Base-by-base conservation (phyloP, 2,888 invertebrate genomes). In the Apoda limacodes region DNA sequence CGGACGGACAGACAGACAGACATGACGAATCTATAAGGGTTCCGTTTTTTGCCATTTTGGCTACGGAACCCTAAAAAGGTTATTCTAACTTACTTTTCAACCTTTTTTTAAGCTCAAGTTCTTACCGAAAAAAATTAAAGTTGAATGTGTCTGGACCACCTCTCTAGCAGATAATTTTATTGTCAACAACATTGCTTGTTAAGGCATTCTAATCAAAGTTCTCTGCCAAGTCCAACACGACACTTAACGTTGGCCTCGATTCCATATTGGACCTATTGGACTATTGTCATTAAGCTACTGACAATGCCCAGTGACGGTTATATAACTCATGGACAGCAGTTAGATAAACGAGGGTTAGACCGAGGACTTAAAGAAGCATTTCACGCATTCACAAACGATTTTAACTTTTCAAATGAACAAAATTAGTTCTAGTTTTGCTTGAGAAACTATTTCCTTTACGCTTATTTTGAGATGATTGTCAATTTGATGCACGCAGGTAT, bases 211-310 rank as follows among this genome's bases (percentile, higher is more conserved):
- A 26, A 37, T 32, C 22, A 30, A 34, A 27, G 29, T 22, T 7
- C 30, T 17, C 28, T 26, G 20, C 22, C 21, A 34, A 34, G 19
- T 28, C 60, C 67, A 63, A 59, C 60, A 54, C 55, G 63, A 65
- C 63, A 69, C 60, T 69, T 62, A 60, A 55, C 49, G 67, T 45
- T 62, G 74, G 70, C 72, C 72, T 64, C 71, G 60, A 66, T 69
- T 62, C 63, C 60, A 62, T 59, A 66, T 67, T 64, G 63, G 67
- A 55, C 58, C 57, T 59, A 66, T 67, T 64, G 63, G 67, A 55
- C 58, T 57, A 55, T 63, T 62, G 68, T 70, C 70, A 71, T 75
- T 74, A 71, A 67, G 62, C 59, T 57, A 60, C 55, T 52, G 52
- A 57, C 60, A 51, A 50, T 60, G 59, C 59, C 62, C 60, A 58